Base-by-base conservation (phyloP, 2,113 vertebrate species). In the Heloderma charlesbogerti region DNA sequence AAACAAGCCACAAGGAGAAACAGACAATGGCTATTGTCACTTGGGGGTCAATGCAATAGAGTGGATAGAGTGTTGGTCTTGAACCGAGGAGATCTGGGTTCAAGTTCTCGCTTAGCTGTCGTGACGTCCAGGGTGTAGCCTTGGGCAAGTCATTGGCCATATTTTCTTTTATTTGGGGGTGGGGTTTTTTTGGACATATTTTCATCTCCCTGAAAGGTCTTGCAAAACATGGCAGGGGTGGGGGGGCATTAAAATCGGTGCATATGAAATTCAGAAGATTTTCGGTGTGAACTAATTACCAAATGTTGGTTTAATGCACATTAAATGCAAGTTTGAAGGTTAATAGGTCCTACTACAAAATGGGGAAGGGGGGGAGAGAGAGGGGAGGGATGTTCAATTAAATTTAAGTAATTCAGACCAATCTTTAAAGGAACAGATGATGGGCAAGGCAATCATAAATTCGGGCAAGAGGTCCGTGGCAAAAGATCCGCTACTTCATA, bases 91-190 rank as follows among this genome's bases (percentile, higher is more conserved):
- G 54, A 29, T 18, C 6, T 78, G 85, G 88, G 75, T 40, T 22
- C 69, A 84, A 34, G 25, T 89, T 83, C 45, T 37, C 77, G 88
- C 89, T 40, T 54, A 60, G 60, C n/a, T 37, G 60, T 63, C 60
- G 18, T 74, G 83, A 18, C 15, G 84, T 12, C 80, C 79, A 79
- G 79, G 87, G 20, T 51, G 69, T n/a, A 66, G 88, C 75, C 18
- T 88, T 87, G 82, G 80, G n/a, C 87, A 90, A 89, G 84, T 45
- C 90, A 63, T 51, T 34, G 78, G 89, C 2, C 81, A 37, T 66
- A 13, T 40, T 66, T 63, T 43, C 27, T 66, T 29, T 45, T 45
- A 69, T 69, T 4, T 54, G 78, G 45, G 78, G 27, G n/a, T n/a
- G n/a, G n/a, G n/a, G n/a, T n/a, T 5, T 15, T 80, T 80, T 80